Evolutionary conservation across 2,113 vertebrate species (phyloP), one percentile per base, ranked within the genome.

Genomic region (Ellobius talpinus): DNA sequence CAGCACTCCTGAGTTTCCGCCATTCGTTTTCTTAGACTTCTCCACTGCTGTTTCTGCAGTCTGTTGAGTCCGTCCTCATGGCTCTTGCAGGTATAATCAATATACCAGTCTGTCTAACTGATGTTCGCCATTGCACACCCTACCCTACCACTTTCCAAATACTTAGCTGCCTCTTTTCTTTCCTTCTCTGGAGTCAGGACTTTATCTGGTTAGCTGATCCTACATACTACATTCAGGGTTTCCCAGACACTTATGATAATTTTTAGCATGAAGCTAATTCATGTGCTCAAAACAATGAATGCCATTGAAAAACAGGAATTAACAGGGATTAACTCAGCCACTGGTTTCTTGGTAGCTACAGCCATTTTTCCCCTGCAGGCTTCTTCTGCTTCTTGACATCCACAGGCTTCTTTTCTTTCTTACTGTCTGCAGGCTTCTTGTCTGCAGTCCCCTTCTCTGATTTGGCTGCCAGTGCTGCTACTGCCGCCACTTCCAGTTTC

Each of bases 211-310:
- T 52, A 93, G n/a, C 11, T 1, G 26, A 63, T n/a, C 23, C n/a
- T 74, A 45, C 6, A n/a, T 7, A 61, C 39, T 50, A 3, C 14
- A 29, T 14, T 61, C 47, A 36, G 21, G 16, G n/a, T 70, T 81
- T 95, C 85, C 45, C 78, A 94, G 89, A n/a, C 24, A 94, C 21
- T 47, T 58, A 65, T 70, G 12, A 78, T n/a, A 76, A 85, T 45
- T 61, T 42, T 66, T 19, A 24, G 4, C 36, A 55, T 63, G 90
- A 79, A 73, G 50, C 45, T 58, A 58, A 84, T 70, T 29, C 39
- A 0, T n/a, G 4, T n/a, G 66, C 14, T 63, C 61, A 73, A 19
- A 26, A 50, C 9, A 93, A 70, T 73, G 55, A 39, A 68, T 1
- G 55, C 50, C 65, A 21, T 24, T 68, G 73, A 50, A 8, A 94